Evolutionary conservation across 2,888 invertebrate species (phyloP), one percentile per base, ranked within the genome.

Genomic region (Drosophila pseudotalamancana): DNA sequence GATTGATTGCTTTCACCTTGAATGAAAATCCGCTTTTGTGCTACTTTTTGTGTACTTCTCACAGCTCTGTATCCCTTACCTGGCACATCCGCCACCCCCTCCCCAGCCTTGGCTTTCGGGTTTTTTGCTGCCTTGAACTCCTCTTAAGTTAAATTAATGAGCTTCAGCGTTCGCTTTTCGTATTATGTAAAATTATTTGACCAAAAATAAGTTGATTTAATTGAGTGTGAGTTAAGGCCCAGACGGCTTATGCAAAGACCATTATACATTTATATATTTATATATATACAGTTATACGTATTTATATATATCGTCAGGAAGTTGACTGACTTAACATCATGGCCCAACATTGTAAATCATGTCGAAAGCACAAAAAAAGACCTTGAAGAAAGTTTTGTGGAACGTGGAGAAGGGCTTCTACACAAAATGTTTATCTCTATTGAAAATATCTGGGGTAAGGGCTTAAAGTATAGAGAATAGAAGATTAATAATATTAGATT

Each of bases 1-100:
- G 85, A 85, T 85, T 85, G 85, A 85, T 85, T 85, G 85, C 86
- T 85, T 85, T 85, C 86, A 86, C 85, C 85, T 85, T 86, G 86
- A 85, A 85, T 86, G 75, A 86, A 84, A 86, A 83, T 84, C 85
- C 83, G 83, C 83, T 84, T 84, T 83, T 80, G 74, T 85, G 78
- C 83, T 85, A 71, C 78, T 78, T 84, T 72, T 81, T 68, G 59
- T 68, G 43, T 51, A 40, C 51, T 49, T 62, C 61, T 31, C 53
- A 46, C 18, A 31, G 23, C 16, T 42, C 34, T 35, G 51, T 59
- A 46, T 42, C 69, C 70, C 65, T 65, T 60, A 79, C 82, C 80
- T 82, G 75, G 72, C 55, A 72, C 59, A 5, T 18, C 43, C n/a
- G 18, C 19, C 46, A 32, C 6, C 45, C 74, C 66, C 57, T 75